Base-by-base conservation (phyloP, 2,113 vertebrate species). In the Gadus chalcogrammus region DNA sequence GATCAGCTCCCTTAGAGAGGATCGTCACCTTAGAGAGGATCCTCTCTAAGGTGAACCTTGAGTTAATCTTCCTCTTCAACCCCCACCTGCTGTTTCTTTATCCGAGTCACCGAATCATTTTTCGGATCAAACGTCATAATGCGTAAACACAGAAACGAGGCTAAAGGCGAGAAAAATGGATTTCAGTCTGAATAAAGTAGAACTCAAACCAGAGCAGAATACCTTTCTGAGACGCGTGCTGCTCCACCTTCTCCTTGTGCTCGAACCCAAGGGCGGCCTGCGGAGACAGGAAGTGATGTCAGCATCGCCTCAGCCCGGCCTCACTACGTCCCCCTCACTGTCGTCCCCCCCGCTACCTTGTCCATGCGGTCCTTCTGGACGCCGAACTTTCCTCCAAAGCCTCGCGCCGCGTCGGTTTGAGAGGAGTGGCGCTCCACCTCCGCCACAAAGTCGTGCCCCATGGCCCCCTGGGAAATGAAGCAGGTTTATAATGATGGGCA, bases 161-260 rank as follows among this genome's bases (percentile, higher is more conserved):
- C 42, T 48, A 48, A 48, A 48, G 42, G 8, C 42, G 0, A 5
- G 42, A 6, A 48, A 22, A 65, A 73, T 16, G 22, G 35, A 38
- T 69, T 20, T 20, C 3, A 20, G 59, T 61, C 12, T 11, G 59
- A 61, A 61, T 61, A 18, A 20, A 20, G 22, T 7, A 61, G 9
- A 48, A 48, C 42, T 48, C 59, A 5, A 18, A 59, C 15, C 17
- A 59, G 18, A 1, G 18, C n/a, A 5, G 17, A n/a, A 6, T 82
- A 91, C 97, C 97, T 95, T 92, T 97, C 84, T 99, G 97, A 66
- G 97, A 99, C 0, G 91, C 65, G 20, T 99, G 97, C 56, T 95
- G 93, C 73, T 96, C 90, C 74, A 96, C 92, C 67, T 95, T 88
- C n/a, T 90, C 94, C 86, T 98, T 99, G 91, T 98, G 97, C 20